Base-by-base conservation (phyloP, 2,888 invertebrate genomes). In the Acleris emargana region DNA sequence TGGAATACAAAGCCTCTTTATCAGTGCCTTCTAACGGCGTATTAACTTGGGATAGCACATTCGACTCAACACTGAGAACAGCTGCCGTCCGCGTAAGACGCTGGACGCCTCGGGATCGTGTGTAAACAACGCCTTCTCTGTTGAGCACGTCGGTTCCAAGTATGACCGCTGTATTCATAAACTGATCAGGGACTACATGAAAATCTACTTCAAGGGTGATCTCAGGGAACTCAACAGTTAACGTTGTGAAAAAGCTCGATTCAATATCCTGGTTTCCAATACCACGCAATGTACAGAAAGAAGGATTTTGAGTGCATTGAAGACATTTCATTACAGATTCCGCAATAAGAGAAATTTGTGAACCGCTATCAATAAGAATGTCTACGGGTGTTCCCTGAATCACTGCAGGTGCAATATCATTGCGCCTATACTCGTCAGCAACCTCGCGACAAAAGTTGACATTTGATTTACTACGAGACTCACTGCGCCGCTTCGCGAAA, bases 331-430 rank as follows among this genome's bases (percentile, higher is more conserved):
- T n/a, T n/a, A n/a, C n/a, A n/a, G n/a, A n/a, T n/a, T n/a, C n/a
- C n/a, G n/a, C n/a, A n/a, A n/a, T n/a, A n/a, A n/a, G n/a, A n/a
- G n/a, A n/a, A n/a, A n/a, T n/a, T n/a, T 42, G 17, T 68, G 69
- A 61, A 6, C 74, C 74, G 11, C 68, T 70, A 62, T 76, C 75
- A 5, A 75, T 70, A 1, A 76, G 53, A 16, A 73, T 67, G 45
- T 74, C 76, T 0, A 71, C 63, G 0, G 75, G 73, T 7, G 73
- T n/a, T 0, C 64, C 67, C 9, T 73, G 61, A 18, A 76, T 67
- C 7, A 74, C 69, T 0, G 73, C 73, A 0, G 70, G 18, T 5
- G 67, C 67, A 1, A 74, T 47, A 20, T 75, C 68, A 6, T 45
- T 67, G 6, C 28, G 5, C n/a, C n/a, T 28, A 16, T 25, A 25